phyloP scores from a whole-genome alignment of 2,113 vertebrate species.

The Sinosuthora webbiana region DNA sequence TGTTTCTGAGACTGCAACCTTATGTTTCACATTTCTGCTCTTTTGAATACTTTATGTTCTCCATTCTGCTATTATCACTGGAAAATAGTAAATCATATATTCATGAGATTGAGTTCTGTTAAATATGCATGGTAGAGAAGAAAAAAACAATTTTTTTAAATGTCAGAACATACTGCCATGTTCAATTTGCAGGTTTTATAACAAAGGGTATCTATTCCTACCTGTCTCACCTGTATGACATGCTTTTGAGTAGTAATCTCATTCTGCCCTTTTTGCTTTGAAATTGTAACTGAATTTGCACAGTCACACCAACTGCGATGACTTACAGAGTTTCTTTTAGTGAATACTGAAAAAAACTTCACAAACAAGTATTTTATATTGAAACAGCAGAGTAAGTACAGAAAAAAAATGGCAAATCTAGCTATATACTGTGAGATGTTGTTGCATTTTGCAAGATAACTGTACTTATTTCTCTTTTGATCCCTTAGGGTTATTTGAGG shows the following conservation, averaged over 20 bases:
- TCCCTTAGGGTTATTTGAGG: not conserved
- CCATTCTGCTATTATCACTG: not conserved
- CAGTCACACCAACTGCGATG: not conserved
- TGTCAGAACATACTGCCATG: not conserved
- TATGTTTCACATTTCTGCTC: not conserved
- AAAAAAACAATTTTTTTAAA: conserved; percentile 1
- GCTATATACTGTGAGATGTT: not conserved
- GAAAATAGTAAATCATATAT: not conserved
- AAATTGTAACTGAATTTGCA: not conserved
- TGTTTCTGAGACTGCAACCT: not conserved
- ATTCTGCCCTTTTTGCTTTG: not conserved
- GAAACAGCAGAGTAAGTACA: not conserved
- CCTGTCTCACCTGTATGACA: not conserved
- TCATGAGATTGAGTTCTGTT: not conserved
- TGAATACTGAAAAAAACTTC: not conserved
- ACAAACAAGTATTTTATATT: not conserved
- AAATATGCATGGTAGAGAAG: not conserved
- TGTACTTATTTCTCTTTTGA: not conserved
- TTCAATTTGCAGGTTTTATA: not conserved
- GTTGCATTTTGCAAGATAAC: not conserved
- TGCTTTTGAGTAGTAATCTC: not conserved
- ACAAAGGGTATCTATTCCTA: not conserved
- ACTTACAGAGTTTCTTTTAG: not conserved
- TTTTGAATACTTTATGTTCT: not conserved
- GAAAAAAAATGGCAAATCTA: not conserved